Conservation (phyloP, 2,113 vertebrate genomes). For the Mesembrinibis cayennensis region DNA sequence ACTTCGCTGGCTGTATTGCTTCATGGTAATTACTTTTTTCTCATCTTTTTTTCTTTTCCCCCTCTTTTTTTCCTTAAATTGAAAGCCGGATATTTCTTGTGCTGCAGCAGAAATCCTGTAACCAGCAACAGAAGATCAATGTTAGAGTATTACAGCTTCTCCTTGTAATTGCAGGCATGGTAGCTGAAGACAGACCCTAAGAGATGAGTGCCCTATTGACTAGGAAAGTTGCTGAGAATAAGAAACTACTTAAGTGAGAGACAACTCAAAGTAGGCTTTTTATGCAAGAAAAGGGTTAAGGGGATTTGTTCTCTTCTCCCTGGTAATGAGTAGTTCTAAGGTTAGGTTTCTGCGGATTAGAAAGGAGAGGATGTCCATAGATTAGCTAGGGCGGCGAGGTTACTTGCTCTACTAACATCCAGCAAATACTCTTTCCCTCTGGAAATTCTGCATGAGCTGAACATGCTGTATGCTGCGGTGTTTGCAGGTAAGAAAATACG, state of each 20-base stretch:
- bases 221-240: neutral
- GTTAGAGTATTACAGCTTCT: neutral
- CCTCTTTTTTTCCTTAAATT: neutral
- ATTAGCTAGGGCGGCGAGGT: constrained; percentile 65
- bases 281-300: constrained; percentile 52
- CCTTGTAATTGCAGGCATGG: neutral
- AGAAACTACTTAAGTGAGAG: neutral
- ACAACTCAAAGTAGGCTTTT: neutral
- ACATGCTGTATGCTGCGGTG: neutral
- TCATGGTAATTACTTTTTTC: neutral
- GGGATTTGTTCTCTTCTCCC: constrained; percentile 57
- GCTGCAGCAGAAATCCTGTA: neutral
- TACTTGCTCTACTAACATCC: constrained; percentile 54
- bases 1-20: neutral
- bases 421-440: neutral
- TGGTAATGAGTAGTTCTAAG: constrained; percentile 48
- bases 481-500: constrained; percentile 67
- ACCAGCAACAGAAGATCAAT: neutral
- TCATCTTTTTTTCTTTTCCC: too few relatives aligned
- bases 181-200: neutral
- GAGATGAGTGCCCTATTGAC: neutral
- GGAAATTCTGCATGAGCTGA: constrained; percentile 1
- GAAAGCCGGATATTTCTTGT: neutral
- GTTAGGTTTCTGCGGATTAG: constrained; percentile 72
- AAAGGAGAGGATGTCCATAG: constrained; percentile 73